Evolutionary conservation across 2,797 vertebrate genomes (phyloP).

Genomic region (Acropternis orthonyx): DNA sequence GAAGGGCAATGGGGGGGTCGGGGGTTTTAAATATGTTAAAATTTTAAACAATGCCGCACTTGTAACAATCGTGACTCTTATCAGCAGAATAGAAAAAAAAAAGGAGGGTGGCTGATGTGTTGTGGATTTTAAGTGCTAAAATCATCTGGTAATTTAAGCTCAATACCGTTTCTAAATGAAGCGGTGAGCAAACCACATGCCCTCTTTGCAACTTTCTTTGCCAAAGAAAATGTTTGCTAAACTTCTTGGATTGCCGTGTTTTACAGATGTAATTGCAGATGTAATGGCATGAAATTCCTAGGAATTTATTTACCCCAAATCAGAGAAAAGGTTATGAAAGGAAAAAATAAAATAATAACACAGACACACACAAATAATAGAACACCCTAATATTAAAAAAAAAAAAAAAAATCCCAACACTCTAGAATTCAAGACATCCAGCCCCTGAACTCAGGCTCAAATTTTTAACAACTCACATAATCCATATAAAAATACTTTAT

Average conservation of each 20-base stretch:
- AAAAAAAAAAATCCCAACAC: not conserved
- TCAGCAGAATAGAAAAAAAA: not conserved
- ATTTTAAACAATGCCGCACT: not conserved
- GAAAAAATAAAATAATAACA: not conserved
- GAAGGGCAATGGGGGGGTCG: too few species aligned
- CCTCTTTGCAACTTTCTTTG: not conserved
- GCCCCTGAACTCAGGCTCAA: not conserved
- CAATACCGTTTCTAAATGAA: not conserved
- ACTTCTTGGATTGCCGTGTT: not conserved
- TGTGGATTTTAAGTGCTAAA: not conserved
- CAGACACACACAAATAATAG: accelerated
- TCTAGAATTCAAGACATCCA: not conserved
- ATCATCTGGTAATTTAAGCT: not conserved
- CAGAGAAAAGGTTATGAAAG: not conserved
- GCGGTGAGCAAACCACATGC: not conserved
- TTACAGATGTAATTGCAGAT: not conserved
- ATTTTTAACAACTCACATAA: not conserved
- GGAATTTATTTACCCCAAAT: not conserved
- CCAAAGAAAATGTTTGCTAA: constrained; percentile 30
- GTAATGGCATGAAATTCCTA: not conserved
- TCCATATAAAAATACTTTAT: not conserved
- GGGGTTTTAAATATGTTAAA: not conserved
- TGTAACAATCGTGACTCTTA: not conserved
- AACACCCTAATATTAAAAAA: accelerated
- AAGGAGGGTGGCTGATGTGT: not conserved